Percentiles rank a stretch among this genome's conserved stretches.
Evolutionary conservation across 2,113 vertebrate genomes (phyloP).

Genomic region (Silurus asotus): DNA sequence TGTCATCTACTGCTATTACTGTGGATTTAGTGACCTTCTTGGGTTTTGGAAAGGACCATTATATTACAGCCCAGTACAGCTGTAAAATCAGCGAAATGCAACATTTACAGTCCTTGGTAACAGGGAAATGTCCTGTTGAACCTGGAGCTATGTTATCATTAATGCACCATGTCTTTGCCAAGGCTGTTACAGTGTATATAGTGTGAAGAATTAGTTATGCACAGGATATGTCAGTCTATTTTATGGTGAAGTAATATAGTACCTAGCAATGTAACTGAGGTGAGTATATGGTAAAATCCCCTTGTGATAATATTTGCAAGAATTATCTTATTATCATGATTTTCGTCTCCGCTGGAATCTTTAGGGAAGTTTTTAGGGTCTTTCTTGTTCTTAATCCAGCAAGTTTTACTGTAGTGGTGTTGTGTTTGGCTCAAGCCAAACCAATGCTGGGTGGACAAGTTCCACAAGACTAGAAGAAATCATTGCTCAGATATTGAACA

Average conservation of each 20-base stretch:
- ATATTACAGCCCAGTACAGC: background rate
- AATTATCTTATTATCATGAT: slow-evolving; percentile 56
- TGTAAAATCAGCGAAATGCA: background rate
- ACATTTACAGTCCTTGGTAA: background rate
- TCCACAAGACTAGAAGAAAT: slow-evolving; percentile 16
- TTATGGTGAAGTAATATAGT: background rate
- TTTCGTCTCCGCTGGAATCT: slow-evolving; percentile 54
- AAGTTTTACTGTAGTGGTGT: background rate
- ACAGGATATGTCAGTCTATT: slow-evolving; percentile 32
- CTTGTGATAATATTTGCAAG: slow-evolving; percentile 60
- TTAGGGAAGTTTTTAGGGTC: slow-evolving; percentile 5
- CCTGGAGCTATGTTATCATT: background rate
- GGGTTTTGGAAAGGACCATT: background rate
- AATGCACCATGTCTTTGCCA: background rate
- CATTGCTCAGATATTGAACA: background rate
- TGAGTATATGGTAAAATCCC: slow-evolving; percentile 58
- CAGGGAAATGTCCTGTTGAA: background rate
- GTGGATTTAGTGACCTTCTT: slow-evolving; percentile 32
- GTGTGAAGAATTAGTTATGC: slow-evolving; percentile 25
- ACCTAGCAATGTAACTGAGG: background rate
- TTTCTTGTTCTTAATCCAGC: background rate
- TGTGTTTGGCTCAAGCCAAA: slow-evolving; percentile 16
- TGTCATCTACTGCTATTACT: slow-evolving; percentile 61
- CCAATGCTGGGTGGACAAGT: slow-evolving; percentile 32
- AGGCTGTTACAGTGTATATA: background rate